A percentile compares a stretch with the other conserved stretches of the same genome.
These are phyloP conservation scores for Trichonephila clavata DNA, from an alignment of 1,140 invertebrate genomes.

Conservation along the genomic window DNA sequence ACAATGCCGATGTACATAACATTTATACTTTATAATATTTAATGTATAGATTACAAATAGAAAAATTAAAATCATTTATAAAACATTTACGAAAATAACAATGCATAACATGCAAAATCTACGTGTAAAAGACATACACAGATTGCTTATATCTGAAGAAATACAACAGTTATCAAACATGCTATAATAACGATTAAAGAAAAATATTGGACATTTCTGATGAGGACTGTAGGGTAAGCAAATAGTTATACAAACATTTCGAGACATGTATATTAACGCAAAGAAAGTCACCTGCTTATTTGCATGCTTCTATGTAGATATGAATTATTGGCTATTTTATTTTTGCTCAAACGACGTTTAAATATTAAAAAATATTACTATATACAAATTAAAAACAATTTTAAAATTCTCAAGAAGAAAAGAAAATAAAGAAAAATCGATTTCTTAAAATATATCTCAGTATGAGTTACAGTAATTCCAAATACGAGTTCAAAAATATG, in stretches of 20 bases:
- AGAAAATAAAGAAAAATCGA: no score
- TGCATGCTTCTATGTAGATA: no score
- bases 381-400: no score
- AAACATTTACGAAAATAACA: conserved; percentile 55
- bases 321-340: no score
- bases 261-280: no score
- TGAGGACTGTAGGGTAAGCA: background rate
- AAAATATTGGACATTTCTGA: background rate
- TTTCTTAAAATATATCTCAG: no score
- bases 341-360: no score
- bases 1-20: conserved; percentile 31
- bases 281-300: no score
- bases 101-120: conserved; percentile 59
- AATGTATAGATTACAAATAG: conserved; percentile 41
- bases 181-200: background rate
- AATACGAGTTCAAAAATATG: no score
- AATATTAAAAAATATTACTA: no score
- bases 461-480: no score
- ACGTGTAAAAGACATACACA: conserved; percentile 43
- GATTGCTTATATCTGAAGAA: background rate
- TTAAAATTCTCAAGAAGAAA: no score
- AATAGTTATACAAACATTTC: background rate
- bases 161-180: conserved; percentile 44
- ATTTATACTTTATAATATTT: conserved; percentile 14
- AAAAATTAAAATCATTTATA: conserved; percentile 56